Evolutionary conservation across 1,140 invertebrate species (phyloP).

Genomic region (Bombus confusus): DNA sequence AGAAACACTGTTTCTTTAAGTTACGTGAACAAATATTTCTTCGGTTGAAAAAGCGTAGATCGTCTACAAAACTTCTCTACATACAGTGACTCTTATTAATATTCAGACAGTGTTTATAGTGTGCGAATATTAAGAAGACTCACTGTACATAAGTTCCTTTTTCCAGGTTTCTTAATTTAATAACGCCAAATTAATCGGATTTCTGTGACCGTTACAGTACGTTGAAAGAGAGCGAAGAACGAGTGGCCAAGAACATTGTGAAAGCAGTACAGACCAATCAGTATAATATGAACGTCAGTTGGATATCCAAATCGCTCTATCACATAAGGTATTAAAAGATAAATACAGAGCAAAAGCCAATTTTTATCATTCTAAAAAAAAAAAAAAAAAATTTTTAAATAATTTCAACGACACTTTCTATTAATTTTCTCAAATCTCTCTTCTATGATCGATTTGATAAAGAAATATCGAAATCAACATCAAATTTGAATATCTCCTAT

Average conservation of each 20-base stretch:
- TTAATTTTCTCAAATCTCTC: not conserved
- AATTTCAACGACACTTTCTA: not conserved
- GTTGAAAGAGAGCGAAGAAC: constrained; percentile 65
- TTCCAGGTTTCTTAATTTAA: not conserved
- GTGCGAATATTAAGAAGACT: too few relatives aligned
- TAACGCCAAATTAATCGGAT: not conserved
- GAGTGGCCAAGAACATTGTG: constrained; percentile 74
- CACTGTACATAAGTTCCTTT: not conserved
- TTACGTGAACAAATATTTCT: not conserved
- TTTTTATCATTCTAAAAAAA: not conserved
- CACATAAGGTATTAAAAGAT: constrained; percentile 64
- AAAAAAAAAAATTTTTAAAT: not conserved
- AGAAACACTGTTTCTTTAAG: not conserved
- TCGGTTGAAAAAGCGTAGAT: not conserved
- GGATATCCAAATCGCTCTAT: constrained; percentile 71
- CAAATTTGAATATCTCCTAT: not conserved
- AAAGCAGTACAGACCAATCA: constrained; percentile 73
- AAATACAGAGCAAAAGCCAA: not conserved
- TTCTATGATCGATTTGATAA: not conserved
- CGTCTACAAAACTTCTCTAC: not conserved
- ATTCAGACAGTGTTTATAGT: too few relatives aligned
- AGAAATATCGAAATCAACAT: not conserved
- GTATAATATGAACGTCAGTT: constrained; percentile 61
- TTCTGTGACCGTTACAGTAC: constrained; percentile 44
- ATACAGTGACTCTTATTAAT: too few relatives aligned